These are phyloP conservation scores for Crotalus helleri DNA, from an alignment of 2,113 vertebrate species.

Conservation along the genomic window DNA sequence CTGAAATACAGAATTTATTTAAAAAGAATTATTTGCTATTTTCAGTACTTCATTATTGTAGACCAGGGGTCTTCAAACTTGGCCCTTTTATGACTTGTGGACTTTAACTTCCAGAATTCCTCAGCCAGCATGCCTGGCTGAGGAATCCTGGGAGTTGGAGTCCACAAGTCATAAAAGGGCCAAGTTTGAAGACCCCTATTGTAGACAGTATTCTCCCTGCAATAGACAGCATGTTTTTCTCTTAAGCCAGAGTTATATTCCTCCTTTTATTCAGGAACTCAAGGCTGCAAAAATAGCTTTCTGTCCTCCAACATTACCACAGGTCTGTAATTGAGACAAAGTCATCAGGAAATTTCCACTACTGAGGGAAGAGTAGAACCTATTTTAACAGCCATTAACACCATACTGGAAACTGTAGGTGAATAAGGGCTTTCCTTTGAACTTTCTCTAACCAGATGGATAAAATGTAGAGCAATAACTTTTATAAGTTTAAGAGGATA, in stretches of 20 bases:
- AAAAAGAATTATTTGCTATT: background rate
- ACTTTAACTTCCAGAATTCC: too few species aligned
- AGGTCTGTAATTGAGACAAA: background rate
- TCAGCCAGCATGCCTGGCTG: too few species aligned
- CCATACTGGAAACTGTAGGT: background rate
- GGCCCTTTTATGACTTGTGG: too few species aligned
- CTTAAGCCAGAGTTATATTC: background rate
- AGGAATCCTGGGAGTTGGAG: too few species aligned
- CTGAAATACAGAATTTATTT: background rate
- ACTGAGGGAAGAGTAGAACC: background rate
- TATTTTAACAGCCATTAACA: background rate
- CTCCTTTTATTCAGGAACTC: background rate
- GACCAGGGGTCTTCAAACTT: background rate
- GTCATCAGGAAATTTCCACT: background rate
- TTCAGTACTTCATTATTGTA: background rate
- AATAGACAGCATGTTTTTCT: background rate
- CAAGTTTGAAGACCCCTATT: too few species aligned
- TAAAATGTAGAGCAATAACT: background rate
- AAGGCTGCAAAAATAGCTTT: background rate
- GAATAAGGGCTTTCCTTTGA: background rate
- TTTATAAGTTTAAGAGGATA: background rate
- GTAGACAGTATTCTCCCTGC: background rate
- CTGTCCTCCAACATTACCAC: background rate
- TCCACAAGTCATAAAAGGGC: too few species aligned
- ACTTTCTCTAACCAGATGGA: background rate